Conservation (phyloP, 2,888 invertebrate species). For the Stomorhina lunata region DNA sequence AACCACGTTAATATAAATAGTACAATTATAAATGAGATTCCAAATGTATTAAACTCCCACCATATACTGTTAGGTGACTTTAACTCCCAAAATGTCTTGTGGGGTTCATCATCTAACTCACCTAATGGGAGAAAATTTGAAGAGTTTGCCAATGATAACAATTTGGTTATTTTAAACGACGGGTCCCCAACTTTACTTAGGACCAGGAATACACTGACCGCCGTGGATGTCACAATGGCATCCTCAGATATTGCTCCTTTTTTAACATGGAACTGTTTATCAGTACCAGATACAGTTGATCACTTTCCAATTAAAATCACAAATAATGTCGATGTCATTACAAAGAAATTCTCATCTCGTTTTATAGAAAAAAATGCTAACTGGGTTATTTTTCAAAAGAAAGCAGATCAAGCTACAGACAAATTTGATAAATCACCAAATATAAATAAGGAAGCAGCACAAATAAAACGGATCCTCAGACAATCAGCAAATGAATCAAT, state of each 20-base stretch:
- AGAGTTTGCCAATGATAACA: too few relatives aligned
- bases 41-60: too few relatives aligned
- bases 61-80: too few relatives aligned
- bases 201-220: not conserved
- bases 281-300: not conserved
- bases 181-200: not conserved
- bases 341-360: not conserved
- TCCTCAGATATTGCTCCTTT: not conserved
- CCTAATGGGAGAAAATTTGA: too few relatives aligned
- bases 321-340: not conserved
- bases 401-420: not conserved
- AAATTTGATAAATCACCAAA: not conserved
- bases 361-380: not conserved
- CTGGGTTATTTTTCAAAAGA: not conserved
- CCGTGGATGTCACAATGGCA: not conserved
- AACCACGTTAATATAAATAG: too few relatives aligned
- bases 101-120: too few relatives aligned
- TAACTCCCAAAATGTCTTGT: too few relatives aligned
- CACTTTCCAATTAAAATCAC: conserved; percentile 1
- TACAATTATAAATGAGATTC: too few relatives aligned
- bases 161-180: too few relatives aligned
- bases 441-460: not conserved
- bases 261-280: not conserved
- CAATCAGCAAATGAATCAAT: conserved; percentile 11
- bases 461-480: not conserved